phyloP scores from a whole-genome alignment of 2,888 invertebrate genomes.

The Ommatoiulus sabulosus region DNA sequence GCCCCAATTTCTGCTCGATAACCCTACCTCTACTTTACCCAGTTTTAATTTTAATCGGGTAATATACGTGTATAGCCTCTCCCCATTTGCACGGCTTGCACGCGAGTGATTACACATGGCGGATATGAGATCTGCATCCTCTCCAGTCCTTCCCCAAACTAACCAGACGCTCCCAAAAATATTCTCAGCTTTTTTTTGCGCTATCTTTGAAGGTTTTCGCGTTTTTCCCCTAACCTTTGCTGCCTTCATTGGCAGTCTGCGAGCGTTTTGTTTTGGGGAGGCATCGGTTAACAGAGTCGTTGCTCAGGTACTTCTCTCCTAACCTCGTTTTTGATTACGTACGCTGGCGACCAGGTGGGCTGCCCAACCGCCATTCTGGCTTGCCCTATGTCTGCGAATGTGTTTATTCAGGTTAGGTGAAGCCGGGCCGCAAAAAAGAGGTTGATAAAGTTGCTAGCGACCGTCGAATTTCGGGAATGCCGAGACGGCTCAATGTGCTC shows the following conservation, averaged over 20 bases:
- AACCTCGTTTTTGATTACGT: slow-evolving; percentile 15
- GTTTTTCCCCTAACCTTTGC: background rate
- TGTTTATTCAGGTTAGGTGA: background rate
- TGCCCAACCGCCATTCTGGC: background rate
- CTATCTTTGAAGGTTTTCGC: background rate
- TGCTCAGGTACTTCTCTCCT: background rate
- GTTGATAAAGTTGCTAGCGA: background rate
- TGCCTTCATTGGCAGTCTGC: background rate
- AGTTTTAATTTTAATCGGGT: background rate
- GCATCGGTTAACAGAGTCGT: background rate
- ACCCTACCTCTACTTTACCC: background rate
- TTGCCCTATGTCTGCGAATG: background rate
- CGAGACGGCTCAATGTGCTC: background rate
- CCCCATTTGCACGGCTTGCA: background rate
- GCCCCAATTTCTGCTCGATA: background rate
- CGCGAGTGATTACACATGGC: background rate
- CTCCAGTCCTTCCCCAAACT: slow-evolving; percentile 18
- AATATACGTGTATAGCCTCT: background rate
- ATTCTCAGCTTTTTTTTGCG: background rate
- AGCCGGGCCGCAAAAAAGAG: background rate
- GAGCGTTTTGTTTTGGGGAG: too few relatives aligned
- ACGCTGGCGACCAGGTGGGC: background rate
- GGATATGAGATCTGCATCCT: slow-evolving; percentile 1
- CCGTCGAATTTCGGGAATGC: background rate
- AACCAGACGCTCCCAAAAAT: slow-evolving; percentile 35